Evolutionary conservation across 2,888 invertebrate species (phyloP).

Genomic region (Lepidocyrtinus sp.): DNA sequence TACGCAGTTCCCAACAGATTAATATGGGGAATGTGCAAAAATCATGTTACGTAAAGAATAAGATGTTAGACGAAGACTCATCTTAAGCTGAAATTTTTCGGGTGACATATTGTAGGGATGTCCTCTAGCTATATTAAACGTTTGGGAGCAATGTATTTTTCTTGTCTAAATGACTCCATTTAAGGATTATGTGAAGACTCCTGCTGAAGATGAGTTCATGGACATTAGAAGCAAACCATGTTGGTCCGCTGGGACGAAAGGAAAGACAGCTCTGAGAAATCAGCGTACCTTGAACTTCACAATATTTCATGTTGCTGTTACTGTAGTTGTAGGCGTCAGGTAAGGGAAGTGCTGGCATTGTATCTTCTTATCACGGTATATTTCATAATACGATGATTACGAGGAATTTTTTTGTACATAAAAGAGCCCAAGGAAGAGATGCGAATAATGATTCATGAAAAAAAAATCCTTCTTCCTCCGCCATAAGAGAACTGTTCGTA

Average conservation of each 20-base stretch:
- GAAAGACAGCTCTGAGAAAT: not conserved
- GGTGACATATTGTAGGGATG: no score
- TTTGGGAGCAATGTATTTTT: no score
- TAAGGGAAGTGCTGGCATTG: conserved; percentile 32
- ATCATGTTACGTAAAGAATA: no score
- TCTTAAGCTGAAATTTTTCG: no score
- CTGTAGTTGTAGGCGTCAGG: conserved; percentile 19
- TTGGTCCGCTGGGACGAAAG: no score
- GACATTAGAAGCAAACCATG: not conserved
- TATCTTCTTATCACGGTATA: conserved; percentile 14
- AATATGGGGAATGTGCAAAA: no score
- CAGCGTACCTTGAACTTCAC: conserved; percentile 47
- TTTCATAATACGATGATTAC: conserved; percentile 31
- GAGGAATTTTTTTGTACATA: conserved; percentile 37
- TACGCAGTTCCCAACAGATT: not conserved
- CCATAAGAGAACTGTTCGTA: not conserved
- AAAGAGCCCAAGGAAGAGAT: conserved; percentile 5
- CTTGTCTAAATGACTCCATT: not conserved
- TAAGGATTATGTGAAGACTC: not conserved
- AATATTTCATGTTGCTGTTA: not conserved
- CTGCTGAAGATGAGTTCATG: conserved; percentile 10
- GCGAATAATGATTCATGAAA: not conserved
- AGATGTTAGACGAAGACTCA: no score
- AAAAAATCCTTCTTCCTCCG: conserved; percentile 7
- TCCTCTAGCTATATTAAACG: no score